phyloP scores from a whole-genome alignment of 2,888 invertebrate genomes.

The Oscheius sp. region DNA sequence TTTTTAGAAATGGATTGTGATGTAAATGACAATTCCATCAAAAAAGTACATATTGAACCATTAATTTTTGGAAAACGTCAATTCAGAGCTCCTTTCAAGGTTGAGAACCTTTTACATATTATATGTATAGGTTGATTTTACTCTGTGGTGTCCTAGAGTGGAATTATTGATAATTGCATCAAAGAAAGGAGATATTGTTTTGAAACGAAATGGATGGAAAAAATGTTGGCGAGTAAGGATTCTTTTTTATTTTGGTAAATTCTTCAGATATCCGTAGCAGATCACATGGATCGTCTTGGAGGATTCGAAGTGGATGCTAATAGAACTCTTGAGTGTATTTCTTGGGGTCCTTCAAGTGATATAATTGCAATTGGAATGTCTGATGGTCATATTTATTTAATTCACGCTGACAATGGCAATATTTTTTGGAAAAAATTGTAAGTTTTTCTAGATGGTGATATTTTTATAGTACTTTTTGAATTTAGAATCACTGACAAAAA shows the following conservation, averaged over 20 bases:
- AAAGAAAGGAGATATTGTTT: conserved; percentile 53
- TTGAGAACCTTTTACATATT: background rate
- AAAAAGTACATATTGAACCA: background rate
- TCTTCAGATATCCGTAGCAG: conserved; percentile 5
- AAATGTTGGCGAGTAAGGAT: conserved; percentile 60
- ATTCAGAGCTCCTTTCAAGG: conserved; percentile 48
- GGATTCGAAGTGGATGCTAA: background rate
- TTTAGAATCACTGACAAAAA: background rate
- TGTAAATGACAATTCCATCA: too few relatives aligned
- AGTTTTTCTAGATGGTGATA: background rate
- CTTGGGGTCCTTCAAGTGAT: conserved; percentile 54
- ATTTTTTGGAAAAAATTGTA: conserved; percentile 26
- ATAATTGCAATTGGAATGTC: conserved; percentile 53
- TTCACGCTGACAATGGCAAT: conserved; percentile 53
- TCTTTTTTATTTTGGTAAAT: background rate
- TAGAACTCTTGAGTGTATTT: conserved; percentile 18
- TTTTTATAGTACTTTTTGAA: background rate
- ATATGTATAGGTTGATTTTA: conserved; percentile 8
- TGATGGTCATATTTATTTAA: conserved; percentile 48
- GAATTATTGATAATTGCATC: conserved; percentile 61
- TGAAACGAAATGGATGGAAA: conserved; percentile 60
- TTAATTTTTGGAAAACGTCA: conserved; percentile 32
- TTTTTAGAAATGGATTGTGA: background rate
- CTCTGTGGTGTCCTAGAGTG: conserved; percentile 41
- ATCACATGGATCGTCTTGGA: conserved; percentile 1